Evolutionary conservation across 2,797 vertebrate genomes (phyloP), one percentile per base, ranked within the genome.

Genomic region (Oceanodroma leucorhoa): DNA sequence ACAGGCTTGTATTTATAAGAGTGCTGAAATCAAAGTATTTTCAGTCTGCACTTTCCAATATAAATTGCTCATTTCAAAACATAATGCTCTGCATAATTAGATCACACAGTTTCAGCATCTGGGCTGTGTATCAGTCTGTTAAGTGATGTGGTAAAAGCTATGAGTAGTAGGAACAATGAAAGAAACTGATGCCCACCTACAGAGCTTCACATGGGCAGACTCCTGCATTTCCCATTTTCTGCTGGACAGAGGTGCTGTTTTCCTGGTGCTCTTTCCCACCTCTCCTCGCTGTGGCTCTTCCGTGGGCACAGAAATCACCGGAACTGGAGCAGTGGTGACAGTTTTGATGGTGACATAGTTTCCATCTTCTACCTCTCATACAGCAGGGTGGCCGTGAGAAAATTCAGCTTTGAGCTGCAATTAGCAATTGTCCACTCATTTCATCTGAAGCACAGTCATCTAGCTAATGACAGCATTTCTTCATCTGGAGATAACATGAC

Each of bases 51-150:
- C n/a, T 93, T 91, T 43, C 22, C 36, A 22, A 60, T 91, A 91
- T 93, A 87, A 95, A 95, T 89, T 77, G 83, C 73, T 88, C 36
- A 53, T 94, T 96, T 79, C n/a, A 84, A 94, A 94, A 62, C 73
- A 69, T 84, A 91, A 87, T 36, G 73, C 66, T 94, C 55, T 87
- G 77, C 83, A 29, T 95, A 94, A 95, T 96, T 93, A 94, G 93
- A 93, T 93, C 65, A 54, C 69, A 62, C 45, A 84, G 60, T 77
- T 45, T 71, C 70, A 86, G 89, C 83, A 90, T 94, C 85, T 93
- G 95, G 83, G 80, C 93, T 62, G 32, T 21, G 29, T 69, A 41
- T 89, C 87, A 54, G 70, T 54, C 61, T 82, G 75, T 58, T 76
- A 90, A 89, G 70, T 36, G 83, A 70, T 66, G 60, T 64, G 62